Base-by-base conservation (phyloP, 2,797 vertebrate species). In the Avahi laniger region DNA sequence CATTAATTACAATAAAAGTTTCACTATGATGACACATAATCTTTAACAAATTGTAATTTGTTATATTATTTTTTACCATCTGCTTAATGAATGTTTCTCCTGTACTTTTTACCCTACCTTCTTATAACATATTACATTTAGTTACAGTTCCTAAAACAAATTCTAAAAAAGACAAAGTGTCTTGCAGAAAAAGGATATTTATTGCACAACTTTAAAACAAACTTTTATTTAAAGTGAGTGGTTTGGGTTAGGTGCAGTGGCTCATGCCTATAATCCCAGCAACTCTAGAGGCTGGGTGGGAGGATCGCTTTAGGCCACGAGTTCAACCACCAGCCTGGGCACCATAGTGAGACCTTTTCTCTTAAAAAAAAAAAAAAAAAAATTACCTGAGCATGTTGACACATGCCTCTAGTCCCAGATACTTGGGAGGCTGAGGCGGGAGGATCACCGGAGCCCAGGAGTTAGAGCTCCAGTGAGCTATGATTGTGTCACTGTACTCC, bases 41-140 rank as follows among this genome's bases (percentile, higher is more conserved):
- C 72, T 70, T 86, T 87, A 89, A 93, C 28, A 78, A 87, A 48
- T n/a, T 50, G 11, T 76, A 9, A n/a, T 70, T 93, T 92, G n/a
- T 85, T 92, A 87, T 26, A n/a, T 69, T 93, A 15, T 50, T 70
- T 92, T 80, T 69, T 18, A 90, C 67, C 43, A 75, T 54, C 35
- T 86, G 59, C 52, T 86, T 69, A 86, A 90, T 41, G 69, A 92
- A 80, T 94, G 33, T 11, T 41, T 76, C 52, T 70, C 54, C 57
- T 85, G 24, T 86, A 72, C 28, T 41, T 91, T 72, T 90, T 86
- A 72, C 13, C 7, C 41, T 33, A 46, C 50, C 10, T 88, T 82
- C 38, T 91, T 54, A 50, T 52, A 69, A 69, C 26, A 50, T 73
- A 57, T 83, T 82, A 81, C 30, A 86, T 38, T 63, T 79, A 72